These are phyloP conservation scores for Rapana venosa DNA, from an alignment of 2,888 invertebrate species.

Conservation along the genomic window DNA sequence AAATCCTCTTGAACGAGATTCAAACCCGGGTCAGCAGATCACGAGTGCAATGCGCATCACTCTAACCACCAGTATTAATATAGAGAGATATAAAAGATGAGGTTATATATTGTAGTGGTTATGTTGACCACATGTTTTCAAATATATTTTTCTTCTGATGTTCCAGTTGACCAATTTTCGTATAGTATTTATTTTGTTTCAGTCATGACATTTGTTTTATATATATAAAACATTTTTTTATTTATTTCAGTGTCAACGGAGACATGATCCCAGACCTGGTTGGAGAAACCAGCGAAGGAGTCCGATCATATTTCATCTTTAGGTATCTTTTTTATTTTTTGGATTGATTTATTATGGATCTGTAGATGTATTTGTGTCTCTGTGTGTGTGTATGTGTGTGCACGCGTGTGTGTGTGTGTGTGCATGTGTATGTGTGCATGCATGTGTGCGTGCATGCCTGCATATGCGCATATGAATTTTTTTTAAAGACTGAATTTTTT, in stretches of 20 bases:
- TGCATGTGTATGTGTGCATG: neutral
- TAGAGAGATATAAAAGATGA: no score
- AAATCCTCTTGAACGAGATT: no score
- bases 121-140: no score
- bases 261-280: slow-evolving; percentile 96
- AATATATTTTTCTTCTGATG: no score
- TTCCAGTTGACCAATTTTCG: no score
- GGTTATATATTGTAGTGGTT: no score
- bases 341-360: neutral
- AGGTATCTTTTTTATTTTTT: slow-evolving; percentile 51
- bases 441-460: neutral
- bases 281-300: slow-evolving; percentile 82
- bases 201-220: neutral
- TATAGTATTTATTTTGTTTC: no score
- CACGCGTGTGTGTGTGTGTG: neutral
- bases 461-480: neutral
- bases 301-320: slow-evolving; percentile 63
- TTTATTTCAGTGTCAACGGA: slow-evolving; percentile 89
- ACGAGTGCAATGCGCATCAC: no score
- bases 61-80: no score
- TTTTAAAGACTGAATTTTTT: no score
- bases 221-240: neutral
- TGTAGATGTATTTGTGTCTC: neutral
- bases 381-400: neutral
- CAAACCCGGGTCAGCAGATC: no score